Percentiles rank a stretch among this genome's conserved stretches.
Evolutionary conservation across 2,797 vertebrate species (phyloP).

Genomic region (Squalus acanthias): DNA sequence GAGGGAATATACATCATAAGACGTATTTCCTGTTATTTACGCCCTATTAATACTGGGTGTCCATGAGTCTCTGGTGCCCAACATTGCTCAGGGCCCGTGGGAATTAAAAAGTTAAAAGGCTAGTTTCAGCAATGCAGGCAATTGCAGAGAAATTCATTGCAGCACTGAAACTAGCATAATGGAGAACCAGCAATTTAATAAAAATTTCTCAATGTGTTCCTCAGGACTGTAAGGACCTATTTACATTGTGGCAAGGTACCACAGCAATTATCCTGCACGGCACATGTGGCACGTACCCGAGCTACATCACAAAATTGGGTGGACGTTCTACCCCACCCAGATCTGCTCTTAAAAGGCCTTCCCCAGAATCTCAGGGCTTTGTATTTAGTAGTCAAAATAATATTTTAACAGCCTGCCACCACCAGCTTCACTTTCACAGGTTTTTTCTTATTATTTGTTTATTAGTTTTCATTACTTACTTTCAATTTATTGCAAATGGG

Average conservation of each 20-base stretch:
- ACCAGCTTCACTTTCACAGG: background rate
- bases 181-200: background rate
- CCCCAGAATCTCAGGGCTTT: background rate
- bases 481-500: background rate
- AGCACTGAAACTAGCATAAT: background rate
- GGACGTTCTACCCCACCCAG: background rate
- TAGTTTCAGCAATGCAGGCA: background rate
- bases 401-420: background rate
- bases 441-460: background rate
- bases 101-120: background rate
- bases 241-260: background rate
- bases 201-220: background rate
- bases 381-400: background rate
- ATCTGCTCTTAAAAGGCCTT: background rate
- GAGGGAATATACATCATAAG: background rate
- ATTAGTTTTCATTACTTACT: background rate
- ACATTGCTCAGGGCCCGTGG: background rate
- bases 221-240: background rate
- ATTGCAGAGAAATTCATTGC: background rate
- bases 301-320: background rate
- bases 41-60: background rate
- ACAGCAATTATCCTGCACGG: background rate
- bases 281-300: background rate
- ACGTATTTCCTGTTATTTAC: background rate
- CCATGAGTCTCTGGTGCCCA: background rate